These are phyloP conservation scores for Corythaeola cristata DNA, from an alignment of 2,113 vertebrate species.

Conservation along the genomic window DNA sequence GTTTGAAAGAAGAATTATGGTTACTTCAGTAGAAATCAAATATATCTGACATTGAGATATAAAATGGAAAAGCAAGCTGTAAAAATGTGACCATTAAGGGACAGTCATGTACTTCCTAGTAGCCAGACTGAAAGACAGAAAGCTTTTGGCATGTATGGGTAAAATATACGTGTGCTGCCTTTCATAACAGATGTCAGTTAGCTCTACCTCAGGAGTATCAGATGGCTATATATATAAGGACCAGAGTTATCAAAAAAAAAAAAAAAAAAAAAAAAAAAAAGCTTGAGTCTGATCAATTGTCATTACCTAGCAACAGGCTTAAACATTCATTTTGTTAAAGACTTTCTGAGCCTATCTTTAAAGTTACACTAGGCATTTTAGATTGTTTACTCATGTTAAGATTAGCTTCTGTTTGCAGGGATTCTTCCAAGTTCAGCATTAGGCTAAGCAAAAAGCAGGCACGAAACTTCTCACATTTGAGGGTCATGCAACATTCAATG, in stretches of 20 bases:
- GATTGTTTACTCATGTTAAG: not conserved
- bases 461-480: not conserved
- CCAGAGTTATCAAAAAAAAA: not conserved
- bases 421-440: not conserved
- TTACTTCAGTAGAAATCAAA: not conserved
- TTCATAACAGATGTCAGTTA: not conserved
- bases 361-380: not conserved
- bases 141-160: not conserved
- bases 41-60: not conserved
- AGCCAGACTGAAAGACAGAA: not conserved
- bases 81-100: not conserved
- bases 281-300: not conserved
- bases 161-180: not conserved
- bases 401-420: not conserved
- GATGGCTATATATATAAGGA: not conserved
- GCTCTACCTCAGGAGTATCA: not conserved
- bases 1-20: not conserved
- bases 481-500: not conserved
- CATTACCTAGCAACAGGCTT: not conserved
- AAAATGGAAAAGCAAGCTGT: not conserved
- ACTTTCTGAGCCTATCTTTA: not conserved
- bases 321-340: not conserved
- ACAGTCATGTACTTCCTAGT: not conserved
- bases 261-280: not conserved
- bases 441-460: not conserved